phyloP scores from a whole-genome alignment of 2,113 vertebrate species.

The human (Homo sapiens) region DNA sequence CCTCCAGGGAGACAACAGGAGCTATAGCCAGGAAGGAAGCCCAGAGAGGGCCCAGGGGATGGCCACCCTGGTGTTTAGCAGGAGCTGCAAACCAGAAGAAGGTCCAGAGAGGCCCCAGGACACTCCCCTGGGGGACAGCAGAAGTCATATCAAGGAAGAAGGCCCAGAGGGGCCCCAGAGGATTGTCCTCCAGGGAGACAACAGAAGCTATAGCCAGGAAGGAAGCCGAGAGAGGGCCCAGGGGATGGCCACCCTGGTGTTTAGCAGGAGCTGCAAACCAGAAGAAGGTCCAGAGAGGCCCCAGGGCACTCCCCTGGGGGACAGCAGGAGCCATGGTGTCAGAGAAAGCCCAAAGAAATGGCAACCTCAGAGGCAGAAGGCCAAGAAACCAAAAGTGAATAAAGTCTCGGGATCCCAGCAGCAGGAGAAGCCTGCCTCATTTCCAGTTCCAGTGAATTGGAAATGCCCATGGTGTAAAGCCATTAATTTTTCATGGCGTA shows the following conservation, averaged over 20 bases:
- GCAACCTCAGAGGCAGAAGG: background rate
- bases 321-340: background rate
- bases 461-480: conserved; percentile 5
- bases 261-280: background rate
- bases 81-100: background rate
- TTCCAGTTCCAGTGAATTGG: background rate
- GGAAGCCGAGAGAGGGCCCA: background rate
- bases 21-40: background rate
- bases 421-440: background rate
- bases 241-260: too few relatives aligned
- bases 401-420: background rate
- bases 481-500: background rate
- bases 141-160: background rate
- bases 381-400: background rate
- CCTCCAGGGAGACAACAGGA: background rate
- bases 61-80: fast-evolving
- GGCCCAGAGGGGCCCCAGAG: background rate
- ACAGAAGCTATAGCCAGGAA: background rate
- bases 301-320: background rate
- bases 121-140: background rate
- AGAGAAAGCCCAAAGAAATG: conserved; percentile 12
- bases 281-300: background rate
- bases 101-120: background rate
- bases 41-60: background rate
- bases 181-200: background rate